A percentile compares a stretch with the other conserved stretches of the same genome.
phyloP scores from a whole-genome alignment of 2,888 invertebrate genomes.

The Petrolisthes manimaculis region DNA sequence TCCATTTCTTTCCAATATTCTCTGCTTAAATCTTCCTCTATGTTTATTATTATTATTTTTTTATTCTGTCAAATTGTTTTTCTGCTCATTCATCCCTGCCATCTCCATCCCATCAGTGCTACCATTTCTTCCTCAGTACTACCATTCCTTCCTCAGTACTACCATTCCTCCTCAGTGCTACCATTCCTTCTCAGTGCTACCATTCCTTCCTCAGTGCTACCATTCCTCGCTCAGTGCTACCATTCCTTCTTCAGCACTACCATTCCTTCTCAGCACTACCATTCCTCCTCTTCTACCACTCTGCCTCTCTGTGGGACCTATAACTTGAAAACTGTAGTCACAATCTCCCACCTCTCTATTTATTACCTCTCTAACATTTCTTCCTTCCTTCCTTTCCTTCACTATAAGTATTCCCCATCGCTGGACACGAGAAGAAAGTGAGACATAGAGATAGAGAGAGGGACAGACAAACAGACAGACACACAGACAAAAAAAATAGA shows the following conservation, averaged over 20 bases:
- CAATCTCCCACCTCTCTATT: neutral
- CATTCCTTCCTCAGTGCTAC: neutral
- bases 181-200: neutral
- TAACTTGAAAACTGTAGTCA: neutral
- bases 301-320: neutral
- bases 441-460: no score
- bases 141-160: neutral
- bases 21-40: neutral
- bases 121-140: neutral
- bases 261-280: neutral
- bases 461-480: no score
- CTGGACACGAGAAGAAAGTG: no score
- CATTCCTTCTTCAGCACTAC: neutral
- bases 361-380: neutral
- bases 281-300: neutral
- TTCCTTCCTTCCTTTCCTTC: neutral
- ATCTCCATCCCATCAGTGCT: neutral
- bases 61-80: neutral
- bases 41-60: neutral
- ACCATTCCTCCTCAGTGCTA: neutral
- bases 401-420: neutral
- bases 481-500: no score
- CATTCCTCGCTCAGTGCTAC: neutral
- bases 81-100: neutral
- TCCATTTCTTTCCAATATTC: neutral